Conservation (phyloP, 2,888 invertebrate species). For the Leptodirus hochenwartii region DNA sequence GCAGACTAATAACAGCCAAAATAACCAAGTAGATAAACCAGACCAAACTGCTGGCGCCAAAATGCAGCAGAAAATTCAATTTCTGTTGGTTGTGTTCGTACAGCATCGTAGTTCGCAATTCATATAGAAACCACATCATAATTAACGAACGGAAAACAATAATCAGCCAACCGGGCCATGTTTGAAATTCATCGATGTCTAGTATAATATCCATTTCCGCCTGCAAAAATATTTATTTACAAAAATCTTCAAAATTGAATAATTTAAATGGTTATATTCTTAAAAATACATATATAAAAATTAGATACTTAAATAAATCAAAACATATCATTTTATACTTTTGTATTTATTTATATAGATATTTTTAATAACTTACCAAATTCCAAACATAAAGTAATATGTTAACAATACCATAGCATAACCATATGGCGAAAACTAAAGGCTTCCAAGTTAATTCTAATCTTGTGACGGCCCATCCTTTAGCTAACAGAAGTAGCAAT, state of each 20-base stretch:
- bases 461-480: slow-evolving; percentile 93
- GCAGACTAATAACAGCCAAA: slow-evolving; percentile 79
- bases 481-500: slow-evolving; percentile 74
- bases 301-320: too few relatives aligned
- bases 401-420: slow-evolving; percentile 78
- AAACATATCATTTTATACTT: neutral
- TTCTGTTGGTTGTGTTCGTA: slow-evolving; percentile 68
- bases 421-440: slow-evolving; percentile 74
- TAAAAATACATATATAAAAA: too few relatives aligned
- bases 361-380: slow-evolving; percentile 45
- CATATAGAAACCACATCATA: slow-evolving; percentile 77
- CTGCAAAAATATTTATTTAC: too few relatives aligned
- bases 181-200: slow-evolving; percentile 93
- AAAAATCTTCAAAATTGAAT: too few relatives aligned
- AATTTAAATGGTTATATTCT: slow-evolving; percentile 3
- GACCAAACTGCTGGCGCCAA: slow-evolving; percentile 92
- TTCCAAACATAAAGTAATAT: slow-evolving; percentile 91
- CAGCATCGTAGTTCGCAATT: slow-evolving; percentile 56
- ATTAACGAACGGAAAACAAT: slow-evolving; percentile 68
- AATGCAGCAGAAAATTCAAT: slow-evolving; percentile 84
- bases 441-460: slow-evolving; percentile 77
- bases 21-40: slow-evolving; percentile 97
- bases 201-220: slow-evolving; percentile 91
- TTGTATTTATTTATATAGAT: too few relatives aligned
- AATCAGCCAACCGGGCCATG: slow-evolving; percentile 94